A percentile compares a stretch with the other conserved stretches of the same genome.
These are phyloP conservation scores for Tenrec ecaudatus DNA, from an alignment of 2,113 vertebrate species.

Conservation along the genomic window DNA sequence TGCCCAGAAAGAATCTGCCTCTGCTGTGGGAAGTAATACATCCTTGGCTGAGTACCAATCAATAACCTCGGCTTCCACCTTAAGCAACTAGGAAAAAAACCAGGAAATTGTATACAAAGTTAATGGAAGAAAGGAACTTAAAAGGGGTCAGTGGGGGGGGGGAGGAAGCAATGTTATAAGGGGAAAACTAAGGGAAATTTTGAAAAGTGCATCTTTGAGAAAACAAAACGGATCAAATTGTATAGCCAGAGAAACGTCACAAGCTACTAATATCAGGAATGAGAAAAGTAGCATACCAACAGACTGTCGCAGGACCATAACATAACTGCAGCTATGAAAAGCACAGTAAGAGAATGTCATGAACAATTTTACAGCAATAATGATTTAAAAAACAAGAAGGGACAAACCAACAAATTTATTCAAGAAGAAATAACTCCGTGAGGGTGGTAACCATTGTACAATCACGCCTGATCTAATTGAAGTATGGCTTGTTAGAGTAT, in stretches of 20 bases:
- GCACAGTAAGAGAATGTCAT: background rate
- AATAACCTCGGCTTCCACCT: background rate
- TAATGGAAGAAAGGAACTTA: background rate
- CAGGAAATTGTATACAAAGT: background rate
- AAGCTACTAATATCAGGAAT: no score
- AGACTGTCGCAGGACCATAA: no score
- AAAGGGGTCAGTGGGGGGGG: background rate
- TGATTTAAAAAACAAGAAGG: background rate
- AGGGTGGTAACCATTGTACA: no score
- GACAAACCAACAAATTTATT: background rate
- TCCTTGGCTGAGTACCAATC: background rate
- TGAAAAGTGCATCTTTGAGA: background rate
- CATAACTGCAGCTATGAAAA: background rate
- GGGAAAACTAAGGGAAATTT: no score
- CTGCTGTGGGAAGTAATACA: background rate
- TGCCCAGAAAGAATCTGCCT: background rate
- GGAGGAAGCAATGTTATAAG: background rate
- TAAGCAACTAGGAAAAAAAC: background rate
- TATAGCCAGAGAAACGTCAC: background rate
- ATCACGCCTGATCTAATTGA: no score
- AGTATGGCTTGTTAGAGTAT: no score
- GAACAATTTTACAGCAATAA: background rate
- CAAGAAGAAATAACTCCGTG: background rate
- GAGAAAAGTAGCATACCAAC: no score
- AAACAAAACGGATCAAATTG: background rate